Evolutionary conservation across 1,140 invertebrate genomes (phyloP).

Genomic region (Drosophila pachea): DNA sequence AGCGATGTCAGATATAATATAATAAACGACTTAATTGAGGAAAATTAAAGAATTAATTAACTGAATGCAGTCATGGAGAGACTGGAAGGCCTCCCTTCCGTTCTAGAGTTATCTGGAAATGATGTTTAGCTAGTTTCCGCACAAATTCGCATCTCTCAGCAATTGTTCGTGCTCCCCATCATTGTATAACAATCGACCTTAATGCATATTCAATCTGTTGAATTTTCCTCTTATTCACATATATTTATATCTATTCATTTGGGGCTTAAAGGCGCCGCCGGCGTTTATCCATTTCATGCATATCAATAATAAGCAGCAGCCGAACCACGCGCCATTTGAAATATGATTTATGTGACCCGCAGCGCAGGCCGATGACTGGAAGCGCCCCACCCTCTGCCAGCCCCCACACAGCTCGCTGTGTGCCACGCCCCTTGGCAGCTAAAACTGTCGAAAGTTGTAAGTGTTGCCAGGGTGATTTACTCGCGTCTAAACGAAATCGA

Average conservation of each 20-base stretch:
- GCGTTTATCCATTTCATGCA: constrained; percentile 49
- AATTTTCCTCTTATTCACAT: constrained; percentile 16
- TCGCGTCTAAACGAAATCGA: constrained; percentile 72
- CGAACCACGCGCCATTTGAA: constrained; percentile 48
- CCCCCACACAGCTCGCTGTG: not conserved
- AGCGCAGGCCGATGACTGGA: constrained; percentile 28
- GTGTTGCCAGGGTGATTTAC: constrained; percentile 70
- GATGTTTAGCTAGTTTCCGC: no score
- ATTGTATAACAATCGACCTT: not conserved
- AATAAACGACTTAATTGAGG: not conserved
- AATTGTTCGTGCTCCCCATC: no score
- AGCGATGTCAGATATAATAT: not conserved
- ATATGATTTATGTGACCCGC: constrained; percentile 71
- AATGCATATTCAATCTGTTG: constrained; percentile 17
- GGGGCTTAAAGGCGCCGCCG: constrained; percentile 48
- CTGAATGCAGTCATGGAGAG: no score
- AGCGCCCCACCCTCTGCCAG: not conserved
- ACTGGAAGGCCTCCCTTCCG: no score
- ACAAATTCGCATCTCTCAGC: no score
- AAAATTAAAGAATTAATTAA: not conserved
- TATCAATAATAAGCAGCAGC: constrained; percentile 39
- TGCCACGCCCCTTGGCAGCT: constrained; percentile 25
- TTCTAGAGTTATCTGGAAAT: no score
- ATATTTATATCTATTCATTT: constrained; percentile 2
- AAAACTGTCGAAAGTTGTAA: constrained; percentile 76